phyloP scores from a whole-genome alignment of 2,113 vertebrate genomes.

The Motacilla tschutschensis region DNA sequence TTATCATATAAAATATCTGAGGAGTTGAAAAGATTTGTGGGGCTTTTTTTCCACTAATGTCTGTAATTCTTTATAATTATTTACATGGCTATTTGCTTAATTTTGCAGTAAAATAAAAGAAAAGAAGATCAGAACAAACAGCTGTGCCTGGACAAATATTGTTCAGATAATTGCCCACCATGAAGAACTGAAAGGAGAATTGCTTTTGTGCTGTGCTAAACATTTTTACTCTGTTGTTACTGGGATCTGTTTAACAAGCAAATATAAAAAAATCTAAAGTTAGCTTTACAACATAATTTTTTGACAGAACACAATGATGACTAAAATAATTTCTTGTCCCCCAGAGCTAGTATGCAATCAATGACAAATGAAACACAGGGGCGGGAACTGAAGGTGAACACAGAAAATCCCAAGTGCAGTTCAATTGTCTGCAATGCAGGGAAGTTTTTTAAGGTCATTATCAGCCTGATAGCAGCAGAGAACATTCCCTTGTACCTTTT shows the following conservation, averaged over 20 bases:
- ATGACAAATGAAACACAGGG: not conserved
- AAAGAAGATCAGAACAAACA: not conserved
- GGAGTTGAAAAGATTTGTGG: not conserved
- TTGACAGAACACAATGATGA: not conserved
- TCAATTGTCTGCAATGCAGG: slow-evolving; percentile 1
- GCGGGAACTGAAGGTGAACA: not conserved
- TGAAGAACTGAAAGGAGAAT: not conserved
- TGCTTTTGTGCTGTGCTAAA: not conserved
- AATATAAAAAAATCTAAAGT: not conserved
- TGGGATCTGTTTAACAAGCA: not conserved
- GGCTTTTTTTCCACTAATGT: not conserved
- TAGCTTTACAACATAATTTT: not conserved
- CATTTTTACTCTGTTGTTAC: not conserved
- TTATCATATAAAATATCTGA: not conserved
- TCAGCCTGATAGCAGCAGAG: not conserved
- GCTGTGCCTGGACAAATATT: not conserved
- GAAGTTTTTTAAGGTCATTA: slow-evolving; percentile 1
- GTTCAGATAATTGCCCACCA: not conserved
- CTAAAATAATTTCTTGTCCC: not conserved
- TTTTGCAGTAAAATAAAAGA: not conserved
- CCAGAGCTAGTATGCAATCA: not conserved
- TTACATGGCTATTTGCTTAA: not conserved
- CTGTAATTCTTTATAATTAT: not conserved
- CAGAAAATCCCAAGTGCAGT: not conserved
- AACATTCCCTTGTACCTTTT: not conserved